Evolutionary conservation across 2,888 invertebrate species (phyloP).

Genomic region (Eucriotettix oculatus): DNA sequence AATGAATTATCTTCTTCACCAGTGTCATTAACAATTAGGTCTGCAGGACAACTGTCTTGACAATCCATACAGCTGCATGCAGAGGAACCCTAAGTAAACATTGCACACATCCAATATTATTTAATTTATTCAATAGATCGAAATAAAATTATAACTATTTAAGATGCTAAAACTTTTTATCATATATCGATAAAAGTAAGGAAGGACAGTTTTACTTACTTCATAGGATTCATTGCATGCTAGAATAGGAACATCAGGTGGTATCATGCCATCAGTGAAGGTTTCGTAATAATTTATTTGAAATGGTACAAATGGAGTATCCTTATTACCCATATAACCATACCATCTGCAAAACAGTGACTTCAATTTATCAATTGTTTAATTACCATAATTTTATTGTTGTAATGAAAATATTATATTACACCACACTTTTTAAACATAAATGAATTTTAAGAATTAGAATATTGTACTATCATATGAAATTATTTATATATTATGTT

Average conservation of each 20-base stretch:
- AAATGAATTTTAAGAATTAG: neutral
- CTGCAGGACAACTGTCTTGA: constrained; percentile 38
- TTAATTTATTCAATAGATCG: neutral
- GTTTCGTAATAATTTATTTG: constrained; percentile 28
- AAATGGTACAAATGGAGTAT: constrained; percentile 42
- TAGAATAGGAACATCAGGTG: neutral
- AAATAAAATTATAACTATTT: too few relatives aligned
- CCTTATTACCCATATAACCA: constrained; percentile 36
- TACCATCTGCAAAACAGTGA: constrained; percentile 38
- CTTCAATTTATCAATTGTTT: neutral
- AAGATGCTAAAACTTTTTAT: too few relatives aligned
- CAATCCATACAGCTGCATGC: constrained; percentile 72
- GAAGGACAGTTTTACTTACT: constrained; percentile 20
- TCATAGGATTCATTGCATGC: constrained; percentile 40
- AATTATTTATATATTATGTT: too few relatives aligned
- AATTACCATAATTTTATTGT: neutral
- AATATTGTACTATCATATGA: neutral
- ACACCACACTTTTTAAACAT: neutral
- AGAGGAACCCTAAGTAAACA: neutral
- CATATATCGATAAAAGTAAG: neutral
- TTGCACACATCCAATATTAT: neutral
- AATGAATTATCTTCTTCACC: constrained; percentile 27
- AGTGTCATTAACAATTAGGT: constrained; percentile 23
- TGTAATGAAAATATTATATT: too few relatives aligned
- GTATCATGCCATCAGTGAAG: neutral